phyloP scores from a whole-genome alignment of 2,113 vertebrate species.

The Hippocampus comes region DNA sequence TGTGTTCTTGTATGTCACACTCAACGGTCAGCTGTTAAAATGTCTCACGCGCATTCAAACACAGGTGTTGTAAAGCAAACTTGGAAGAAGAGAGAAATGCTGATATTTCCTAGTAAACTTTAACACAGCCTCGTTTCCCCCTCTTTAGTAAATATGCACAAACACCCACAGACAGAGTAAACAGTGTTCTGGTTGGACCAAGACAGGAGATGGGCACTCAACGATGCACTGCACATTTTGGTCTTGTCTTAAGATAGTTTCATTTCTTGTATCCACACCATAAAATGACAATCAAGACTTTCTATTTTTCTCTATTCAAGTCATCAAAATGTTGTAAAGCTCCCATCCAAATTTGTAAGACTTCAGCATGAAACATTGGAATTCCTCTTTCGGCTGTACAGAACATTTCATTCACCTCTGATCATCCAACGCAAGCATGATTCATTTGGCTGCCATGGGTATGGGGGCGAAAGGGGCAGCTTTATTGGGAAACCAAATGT shows the following conservation, averaged over 20 bases:
- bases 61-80: conserved; percentile 27
- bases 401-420: conserved; percentile 24
- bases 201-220: too few relatives aligned
- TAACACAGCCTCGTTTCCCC: neutral
- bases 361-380: neutral
- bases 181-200: neutral
- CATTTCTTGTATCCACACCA: neutral
- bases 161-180: conserved; percentile 1
- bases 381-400: neutral
- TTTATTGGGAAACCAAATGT: conserved; percentile 10
- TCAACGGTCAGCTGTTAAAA: conserved; percentile 37
- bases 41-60: conserved; percentile 37
- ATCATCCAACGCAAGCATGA: conserved; percentile 4
- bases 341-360: neutral
- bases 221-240: too few relatives aligned
- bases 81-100: conserved; percentile 17
- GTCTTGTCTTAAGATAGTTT: neutral
- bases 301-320: neutral
- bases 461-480: conserved; percentile 26
- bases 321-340: neutral
- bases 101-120: neutral
- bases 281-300: too few relatives aligned
- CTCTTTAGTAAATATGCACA: neutral
- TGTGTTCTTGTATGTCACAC: conserved; percentile 33
- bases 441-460: conserved; percentile 34